phyloP scores from a whole-genome alignment of 2,888 invertebrate species.

The Lasius fuliginosus region DNA sequence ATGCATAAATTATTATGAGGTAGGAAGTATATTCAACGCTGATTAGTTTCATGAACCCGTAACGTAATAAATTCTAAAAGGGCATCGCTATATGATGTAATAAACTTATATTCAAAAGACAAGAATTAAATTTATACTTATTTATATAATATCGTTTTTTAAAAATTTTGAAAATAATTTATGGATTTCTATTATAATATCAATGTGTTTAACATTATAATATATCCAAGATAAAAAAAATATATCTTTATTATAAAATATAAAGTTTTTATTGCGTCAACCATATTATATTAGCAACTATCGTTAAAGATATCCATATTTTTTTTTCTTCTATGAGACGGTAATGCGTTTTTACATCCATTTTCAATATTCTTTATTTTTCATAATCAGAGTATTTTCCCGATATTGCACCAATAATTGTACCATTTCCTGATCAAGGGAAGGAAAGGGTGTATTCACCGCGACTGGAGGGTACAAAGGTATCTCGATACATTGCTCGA shows the following conservation, averaged over 20 bases:
- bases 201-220: background rate
- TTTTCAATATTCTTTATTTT: background rate
- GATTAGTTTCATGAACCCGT: constrained; percentile 49
- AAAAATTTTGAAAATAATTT: background rate
- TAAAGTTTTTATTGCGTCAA: background rate
- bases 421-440: constrained; percentile 2
- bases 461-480: constrained; percentile 4
- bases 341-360: background rate
- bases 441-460: constrained; percentile 41
- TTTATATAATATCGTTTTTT: constrained; percentile 2
- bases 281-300: background rate
- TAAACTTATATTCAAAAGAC: background rate
- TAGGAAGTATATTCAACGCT: constrained; percentile 35
- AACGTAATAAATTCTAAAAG: constrained; percentile 37
- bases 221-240: background rate
- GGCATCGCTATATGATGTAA: background rate
- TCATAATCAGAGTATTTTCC: constrained; percentile 8
- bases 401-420: constrained; percentile 21
- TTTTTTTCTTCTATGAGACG: background rate
- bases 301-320: background rate
- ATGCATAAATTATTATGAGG: constrained; percentile 50
- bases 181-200: background rate
- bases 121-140: background rate
- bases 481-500: constrained; percentile 49
- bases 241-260: background rate